Evolutionary conservation across 2,888 invertebrate genomes (phyloP).

Genomic region (Eristalinus aeneus): DNA sequence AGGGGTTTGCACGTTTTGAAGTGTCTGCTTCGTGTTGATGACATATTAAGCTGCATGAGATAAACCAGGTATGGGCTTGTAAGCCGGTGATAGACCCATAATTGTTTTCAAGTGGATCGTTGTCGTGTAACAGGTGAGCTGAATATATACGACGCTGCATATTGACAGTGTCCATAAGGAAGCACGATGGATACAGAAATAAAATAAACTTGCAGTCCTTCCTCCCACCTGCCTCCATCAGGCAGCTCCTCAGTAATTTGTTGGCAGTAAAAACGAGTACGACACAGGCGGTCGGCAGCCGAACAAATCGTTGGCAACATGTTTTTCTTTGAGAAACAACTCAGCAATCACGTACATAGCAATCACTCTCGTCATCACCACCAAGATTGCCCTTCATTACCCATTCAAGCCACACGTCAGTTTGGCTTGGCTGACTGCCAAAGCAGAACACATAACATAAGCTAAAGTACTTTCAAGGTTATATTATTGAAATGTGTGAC

Average conservation of each 20-base stretch:
- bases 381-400: conserved; percentile 27
- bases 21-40: too few species aligned
- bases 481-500: conserved; percentile 9
- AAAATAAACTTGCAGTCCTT: too few species aligned
- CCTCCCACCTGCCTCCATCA: conserved; percentile 12
- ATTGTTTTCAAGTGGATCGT: too few species aligned
- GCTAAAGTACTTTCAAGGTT: conserved; percentile 43
- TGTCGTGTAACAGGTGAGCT: too few species aligned
- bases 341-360: not conserved
- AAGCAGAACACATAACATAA: conserved; percentile 21
- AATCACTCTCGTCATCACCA: conserved; percentile 21
- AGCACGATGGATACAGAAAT: too few species aligned
- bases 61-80: too few species aligned
- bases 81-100: too few species aligned
- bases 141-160: too few species aligned
- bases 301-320: conserved; percentile 13
- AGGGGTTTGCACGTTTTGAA: too few species aligned
- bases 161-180: too few species aligned
- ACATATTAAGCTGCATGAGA: too few species aligned
- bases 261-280: not conserved
- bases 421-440: not conserved
- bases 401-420: conserved; percentile 5
- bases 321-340: conserved; percentile 4
- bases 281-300: conserved; percentile 19
- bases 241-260: conserved; percentile 13